These are phyloP conservation scores for Tauraco erythrolophus DNA, from an alignment of 2,113 vertebrate genomes.

Conservation along the genomic window DNA sequence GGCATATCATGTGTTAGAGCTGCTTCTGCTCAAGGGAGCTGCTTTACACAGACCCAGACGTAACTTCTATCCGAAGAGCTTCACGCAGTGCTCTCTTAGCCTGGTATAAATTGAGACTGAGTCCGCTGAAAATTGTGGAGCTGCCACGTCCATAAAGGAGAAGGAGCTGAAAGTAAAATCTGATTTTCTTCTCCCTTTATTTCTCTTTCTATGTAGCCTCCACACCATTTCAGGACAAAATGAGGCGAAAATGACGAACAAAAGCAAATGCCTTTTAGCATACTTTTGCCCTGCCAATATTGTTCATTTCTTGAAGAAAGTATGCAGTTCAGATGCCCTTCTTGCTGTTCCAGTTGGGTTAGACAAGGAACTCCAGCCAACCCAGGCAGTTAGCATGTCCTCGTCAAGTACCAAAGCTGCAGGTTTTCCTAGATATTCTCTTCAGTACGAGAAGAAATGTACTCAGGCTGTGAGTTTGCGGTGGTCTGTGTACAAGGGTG, in stretches of 20 bases:
- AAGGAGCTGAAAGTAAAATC: background rate
- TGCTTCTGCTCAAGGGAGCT: background rate
- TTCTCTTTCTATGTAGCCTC: background rate
- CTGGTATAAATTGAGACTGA: background rate
- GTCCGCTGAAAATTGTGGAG: background rate
- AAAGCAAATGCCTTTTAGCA: background rate
- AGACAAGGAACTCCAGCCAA: background rate
- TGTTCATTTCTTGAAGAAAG: background rate
- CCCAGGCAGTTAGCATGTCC: background rate
- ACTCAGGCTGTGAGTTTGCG: background rate
- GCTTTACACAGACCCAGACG: background rate
- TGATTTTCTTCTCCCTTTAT: background rate
- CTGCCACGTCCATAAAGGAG: background rate
- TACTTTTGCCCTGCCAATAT: background rate
- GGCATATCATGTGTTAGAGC: accelerated
- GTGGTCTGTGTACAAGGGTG: background rate
- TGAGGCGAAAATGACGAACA: background rate
- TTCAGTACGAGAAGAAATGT: background rate
- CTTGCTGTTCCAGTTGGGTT: background rate
- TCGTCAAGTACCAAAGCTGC: background rate
- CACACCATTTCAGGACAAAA: background rate
- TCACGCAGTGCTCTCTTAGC: background rate
- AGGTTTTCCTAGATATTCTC: background rate
- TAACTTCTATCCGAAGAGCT: background rate
- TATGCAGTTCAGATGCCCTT: background rate